Evolutionary conservation across 2,888 invertebrate species (phyloP), one percentile per base, ranked within the genome.

Genomic region (Serrognathus titanus): DNA sequence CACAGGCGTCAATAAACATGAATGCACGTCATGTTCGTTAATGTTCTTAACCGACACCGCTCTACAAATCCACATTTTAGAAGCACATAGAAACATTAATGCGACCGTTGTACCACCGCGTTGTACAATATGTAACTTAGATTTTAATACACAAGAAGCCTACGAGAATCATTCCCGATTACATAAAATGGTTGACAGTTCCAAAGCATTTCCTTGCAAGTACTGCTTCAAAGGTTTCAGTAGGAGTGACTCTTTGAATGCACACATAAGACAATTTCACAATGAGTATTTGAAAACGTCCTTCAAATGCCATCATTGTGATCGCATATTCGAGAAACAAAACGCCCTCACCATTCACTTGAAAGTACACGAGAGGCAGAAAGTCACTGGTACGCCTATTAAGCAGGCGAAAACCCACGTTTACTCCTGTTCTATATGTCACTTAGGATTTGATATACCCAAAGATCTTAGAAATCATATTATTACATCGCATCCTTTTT

Each of bases 281-380:
- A 73, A 74, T 39, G 68, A 80, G 13, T 46, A 57, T 36, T 38
- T 53, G 13, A 36, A 48, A 31, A 46, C 48, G 6, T 55, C 79
- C 78, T 83, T 83, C 65, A 81, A 82, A 71, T 88, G 88, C 65
- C 83, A 83, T 63, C 80, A 85, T 51, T 88, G 88, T 63, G 83
- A 84, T 1, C 84, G 86, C 60, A 79, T 81, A 0, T 82, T 87
- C 49, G 82, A 80, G 58, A 85, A 86, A 10, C 84, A 84, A 16
- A 76, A 81, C 12, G 86, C 87, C 9, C 71, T 88, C 31, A 84
- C 84, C 50, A 86, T 77, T 75, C 87, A 82, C 74, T 80, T 75
- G 74, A 85, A 80, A 71, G 85, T 70, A 79, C 87, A 75, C 78
- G 84, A 75, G 74, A 83, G 70, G 69, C 82, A 69, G 73, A 84